These are phyloP conservation scores for Octonoba sinensis DNA, from an alignment of 2,888 invertebrate genomes.

Conservation along the genomic window DNA sequence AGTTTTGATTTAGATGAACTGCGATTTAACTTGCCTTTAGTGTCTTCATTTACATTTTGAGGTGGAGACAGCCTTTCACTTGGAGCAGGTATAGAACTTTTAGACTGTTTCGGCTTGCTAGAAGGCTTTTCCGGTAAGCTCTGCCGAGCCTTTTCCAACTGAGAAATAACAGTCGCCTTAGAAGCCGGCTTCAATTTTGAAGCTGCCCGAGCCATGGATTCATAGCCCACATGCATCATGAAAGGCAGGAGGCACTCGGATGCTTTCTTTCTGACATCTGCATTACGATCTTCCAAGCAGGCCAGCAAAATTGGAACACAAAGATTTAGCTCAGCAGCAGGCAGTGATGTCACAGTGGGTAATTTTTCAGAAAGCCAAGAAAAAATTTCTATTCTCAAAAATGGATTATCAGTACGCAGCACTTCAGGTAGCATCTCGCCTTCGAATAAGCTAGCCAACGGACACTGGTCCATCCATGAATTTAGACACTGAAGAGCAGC, in stretches of 20 bases:
- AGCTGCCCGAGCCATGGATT: slow-evolving; percentile 81
- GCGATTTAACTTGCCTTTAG: slow-evolving; percentile 47
- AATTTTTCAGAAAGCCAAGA: slow-evolving; percentile 87
- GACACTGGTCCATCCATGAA: slow-evolving; percentile 82
- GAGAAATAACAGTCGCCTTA: slow-evolving; percentile 77
- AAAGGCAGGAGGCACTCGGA: slow-evolving; percentile 90
- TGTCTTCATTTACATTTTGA: slow-evolving; percentile 38
- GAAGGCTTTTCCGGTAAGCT: slow-evolving; percentile 84
- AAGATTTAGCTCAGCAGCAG: slow-evolving; percentile 84
- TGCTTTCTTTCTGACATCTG: slow-evolving; percentile 90
- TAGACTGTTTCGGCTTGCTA: slow-evolving; percentile 69
- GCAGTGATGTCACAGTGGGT: slow-evolving; percentile 77
- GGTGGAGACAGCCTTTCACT: slow-evolving; percentile 47
- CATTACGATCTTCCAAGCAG: slow-evolving; percentile 90
- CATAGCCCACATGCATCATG: slow-evolving; percentile 92
- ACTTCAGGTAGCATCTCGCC: slow-evolving; percentile 91
- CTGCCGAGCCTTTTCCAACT: slow-evolving; percentile 87
- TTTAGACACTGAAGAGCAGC: slow-evolving; percentile 87
- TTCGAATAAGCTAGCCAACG: slow-evolving; percentile 84
- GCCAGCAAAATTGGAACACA: slow-evolving; percentile 84
- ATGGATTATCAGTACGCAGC: slow-evolving; percentile 86
- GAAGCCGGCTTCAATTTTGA: slow-evolving; percentile 80
- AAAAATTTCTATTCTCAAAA: slow-evolving; percentile 84
- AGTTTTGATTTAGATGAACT: slow-evolving; percentile 63
- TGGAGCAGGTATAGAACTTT: slow-evolving; percentile 12